phyloP scores from a whole-genome alignment of 2,888 invertebrate species.

The Campoletis raptor region DNA sequence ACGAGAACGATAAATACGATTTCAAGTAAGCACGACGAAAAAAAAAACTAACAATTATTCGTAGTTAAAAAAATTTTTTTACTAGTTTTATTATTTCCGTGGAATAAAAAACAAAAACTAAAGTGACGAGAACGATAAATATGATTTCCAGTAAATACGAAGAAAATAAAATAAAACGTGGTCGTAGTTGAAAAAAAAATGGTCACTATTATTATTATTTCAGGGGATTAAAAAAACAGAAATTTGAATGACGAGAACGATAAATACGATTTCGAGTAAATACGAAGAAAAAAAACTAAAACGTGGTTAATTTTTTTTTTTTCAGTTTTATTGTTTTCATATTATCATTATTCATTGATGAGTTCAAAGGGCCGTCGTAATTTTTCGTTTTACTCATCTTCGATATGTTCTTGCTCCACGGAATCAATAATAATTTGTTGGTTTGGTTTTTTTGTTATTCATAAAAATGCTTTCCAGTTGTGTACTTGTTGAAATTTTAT shows the following conservation, averaged over 20 bases:
- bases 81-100: background rate
- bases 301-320: background rate
- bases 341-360: too few species aligned
- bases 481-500: background rate
- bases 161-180: background rate
- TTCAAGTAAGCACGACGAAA: background rate
- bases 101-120: background rate
- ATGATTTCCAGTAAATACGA: background rate
- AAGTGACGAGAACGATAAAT: background rate
- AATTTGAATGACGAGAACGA: background rate
- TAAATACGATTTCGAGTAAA: background rate
- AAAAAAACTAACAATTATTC: background rate
- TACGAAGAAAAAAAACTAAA: background rate
- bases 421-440: background rate
- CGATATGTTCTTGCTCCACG: background rate
- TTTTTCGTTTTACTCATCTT: background rate
- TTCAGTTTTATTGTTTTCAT: background rate
- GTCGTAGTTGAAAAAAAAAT: background rate
- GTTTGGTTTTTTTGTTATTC: background rate
- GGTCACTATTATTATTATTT: background rate
- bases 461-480: background rate
- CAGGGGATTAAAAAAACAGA: background rate
- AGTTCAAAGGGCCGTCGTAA: background rate
- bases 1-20: background rate
- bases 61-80: background rate